Evolutionary conservation across 2,113 vertebrate species (phyloP).

Genomic region (Acanthochromis polyacanthus): DNA sequence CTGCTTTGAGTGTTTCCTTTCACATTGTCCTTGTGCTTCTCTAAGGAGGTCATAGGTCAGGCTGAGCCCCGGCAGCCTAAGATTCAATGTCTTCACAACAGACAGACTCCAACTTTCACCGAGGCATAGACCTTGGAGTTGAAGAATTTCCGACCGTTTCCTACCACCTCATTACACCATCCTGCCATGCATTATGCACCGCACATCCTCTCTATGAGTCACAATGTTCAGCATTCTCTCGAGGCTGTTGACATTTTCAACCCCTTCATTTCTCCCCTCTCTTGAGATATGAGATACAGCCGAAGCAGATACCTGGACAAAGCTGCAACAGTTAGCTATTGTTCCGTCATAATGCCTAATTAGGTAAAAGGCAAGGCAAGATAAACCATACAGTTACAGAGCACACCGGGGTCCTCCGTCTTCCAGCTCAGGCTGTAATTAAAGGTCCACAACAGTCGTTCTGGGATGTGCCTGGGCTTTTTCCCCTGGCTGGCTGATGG

Average conservation of each 20-base stretch:
- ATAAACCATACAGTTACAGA: conserved; percentile 56
- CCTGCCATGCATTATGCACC: conserved; percentile 43
- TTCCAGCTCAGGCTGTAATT: conserved; percentile 64
- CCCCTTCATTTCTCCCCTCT: conserved; percentile 54
- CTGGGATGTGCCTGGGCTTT: conserved; percentile 44
- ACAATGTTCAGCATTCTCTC: conserved; percentile 44
- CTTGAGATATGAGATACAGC: conserved; percentile 59
- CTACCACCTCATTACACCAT: conserved; percentile 34
- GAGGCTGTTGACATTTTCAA: conserved; percentile 68
- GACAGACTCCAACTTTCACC: neutral
- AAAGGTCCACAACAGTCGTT: conserved; percentile 59
- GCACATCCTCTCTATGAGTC: conserved; percentile 21
- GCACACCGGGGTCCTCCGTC: conserved; percentile 49
- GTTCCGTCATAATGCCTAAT: conserved; percentile 71
- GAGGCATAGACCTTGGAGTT: conserved; percentile 24
- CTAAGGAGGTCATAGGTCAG: neutral
- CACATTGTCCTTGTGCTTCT: conserved; percentile 10
- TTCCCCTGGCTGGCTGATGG: conserved; percentile 24
- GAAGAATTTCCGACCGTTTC: conserved; percentile 6
- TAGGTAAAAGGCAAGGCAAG: conserved; percentile 61
- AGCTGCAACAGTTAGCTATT: conserved; percentile 57
- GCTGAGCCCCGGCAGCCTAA: neutral
- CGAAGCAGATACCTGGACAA: conserved; percentile 55
- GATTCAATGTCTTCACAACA: neutral
- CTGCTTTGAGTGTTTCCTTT: neutral